These are phyloP conservation scores for Apolygus lucorum DNA, from an alignment of 1,140 invertebrate species.

Conservation along the genomic window DNA sequence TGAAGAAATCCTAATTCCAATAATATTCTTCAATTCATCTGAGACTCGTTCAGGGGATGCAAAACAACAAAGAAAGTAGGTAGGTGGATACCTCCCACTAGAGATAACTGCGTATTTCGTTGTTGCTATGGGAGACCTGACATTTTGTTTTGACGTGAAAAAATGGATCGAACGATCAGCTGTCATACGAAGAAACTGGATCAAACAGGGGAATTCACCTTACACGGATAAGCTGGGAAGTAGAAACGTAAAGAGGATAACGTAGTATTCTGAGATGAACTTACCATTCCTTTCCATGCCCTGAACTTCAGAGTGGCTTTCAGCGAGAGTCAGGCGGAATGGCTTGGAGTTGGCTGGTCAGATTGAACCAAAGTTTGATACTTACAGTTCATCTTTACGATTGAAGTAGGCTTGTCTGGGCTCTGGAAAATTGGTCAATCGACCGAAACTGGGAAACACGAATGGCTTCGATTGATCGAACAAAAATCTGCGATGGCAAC, in stretches of 20 bases:
- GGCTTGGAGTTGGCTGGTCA: not conserved
- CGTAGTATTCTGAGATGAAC: not conserved
- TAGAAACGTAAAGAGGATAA: not conserved
- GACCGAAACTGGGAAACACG: not conserved
- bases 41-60: no score
- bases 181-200: not conserved
- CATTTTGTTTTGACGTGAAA: constrained; percentile 9
- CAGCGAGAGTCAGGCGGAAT: constrained; percentile 11
- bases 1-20: no score
- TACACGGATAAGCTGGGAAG: no score
- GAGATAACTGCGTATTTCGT: not conserved
- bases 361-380: constrained; percentile 6
- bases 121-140: constrained; percentile 14
- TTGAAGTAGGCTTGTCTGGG: not conserved
- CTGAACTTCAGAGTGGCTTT: constrained; percentile 16
- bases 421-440: not conserved
- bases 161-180: constrained; percentile 5
- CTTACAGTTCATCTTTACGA: constrained; percentile 6
- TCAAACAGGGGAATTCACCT: no score
- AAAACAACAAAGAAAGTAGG: no score
- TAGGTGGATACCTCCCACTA: no score
- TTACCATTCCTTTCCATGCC: constrained; percentile 15
- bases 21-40: no score
- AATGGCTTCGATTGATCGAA: not conserved
- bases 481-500: not conserved